A percentile compares a stretch with the other conserved stretches of the same genome.
These are phyloP conservation scores for Myotis daubentonii DNA, from an alignment of 2,797 vertebrate species.

Conservation along the genomic window DNA sequence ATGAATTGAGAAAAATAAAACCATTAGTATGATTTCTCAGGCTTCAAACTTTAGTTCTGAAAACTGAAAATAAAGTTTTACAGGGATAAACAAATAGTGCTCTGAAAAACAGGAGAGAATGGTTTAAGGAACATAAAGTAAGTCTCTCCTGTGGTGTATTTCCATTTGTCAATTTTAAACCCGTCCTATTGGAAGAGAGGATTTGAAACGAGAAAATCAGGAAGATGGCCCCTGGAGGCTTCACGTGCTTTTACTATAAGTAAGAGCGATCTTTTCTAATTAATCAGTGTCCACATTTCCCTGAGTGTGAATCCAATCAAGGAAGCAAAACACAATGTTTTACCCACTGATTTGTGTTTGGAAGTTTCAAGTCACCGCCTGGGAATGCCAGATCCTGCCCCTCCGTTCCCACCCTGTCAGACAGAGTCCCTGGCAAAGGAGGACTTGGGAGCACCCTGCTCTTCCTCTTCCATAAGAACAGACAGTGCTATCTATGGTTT, in stretches of 20 bases:
- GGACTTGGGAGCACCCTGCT: neutral
- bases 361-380: neutral
- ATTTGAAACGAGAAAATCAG: neutral
- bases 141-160: neutral
- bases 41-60: constrained; percentile 30
- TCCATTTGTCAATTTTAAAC: neutral
- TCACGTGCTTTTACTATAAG: neutral
- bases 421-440: neutral
- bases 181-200: neutral
- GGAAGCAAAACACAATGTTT: neutral
- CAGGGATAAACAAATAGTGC: neutral
- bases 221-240: neutral
- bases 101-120: neutral
- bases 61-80: constrained; percentile 41
- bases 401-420: neutral
- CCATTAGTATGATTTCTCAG: constrained; percentile 1
- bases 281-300: neutral
- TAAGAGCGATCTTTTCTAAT: neutral
- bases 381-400: neutral
- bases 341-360: neutral
- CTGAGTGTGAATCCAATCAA: neutral
- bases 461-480: neutral
- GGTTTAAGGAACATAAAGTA: constrained; percentile 26
- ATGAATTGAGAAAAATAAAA: constrained; percentile 39
- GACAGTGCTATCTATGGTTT: neutral